phyloP scores from a whole-genome alignment of 2,113 vertebrate species.

The Atherinomorus stipes region DNA sequence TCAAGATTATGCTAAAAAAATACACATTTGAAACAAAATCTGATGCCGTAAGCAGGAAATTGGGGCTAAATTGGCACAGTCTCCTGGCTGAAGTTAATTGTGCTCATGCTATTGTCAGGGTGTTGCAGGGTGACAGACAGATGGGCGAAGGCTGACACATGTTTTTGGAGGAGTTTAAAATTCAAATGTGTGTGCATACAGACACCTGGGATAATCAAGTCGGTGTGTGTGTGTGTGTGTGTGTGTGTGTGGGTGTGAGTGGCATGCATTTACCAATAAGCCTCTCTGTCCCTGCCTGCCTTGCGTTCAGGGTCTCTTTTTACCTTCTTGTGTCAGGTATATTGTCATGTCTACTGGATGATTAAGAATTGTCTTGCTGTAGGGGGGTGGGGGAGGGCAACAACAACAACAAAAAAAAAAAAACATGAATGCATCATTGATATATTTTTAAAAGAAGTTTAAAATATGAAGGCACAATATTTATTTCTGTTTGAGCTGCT shows the following conservation, averaged over 20 bases:
- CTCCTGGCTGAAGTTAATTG: constrained; percentile 74
- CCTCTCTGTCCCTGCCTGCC: constrained; percentile 60
- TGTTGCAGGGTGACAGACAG: constrained; percentile 71
- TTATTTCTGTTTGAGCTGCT: constrained; percentile 66
- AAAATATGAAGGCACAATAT: constrained; percentile 46
- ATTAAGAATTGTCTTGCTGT: constrained; percentile 51
- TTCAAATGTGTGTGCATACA: constrained; percentile 74
- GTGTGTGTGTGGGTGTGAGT: constrained; percentile 50
- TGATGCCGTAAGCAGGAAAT: constrained; percentile 67
- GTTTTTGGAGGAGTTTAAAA: constrained; percentile 76
- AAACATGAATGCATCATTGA: constrained; percentile 34
- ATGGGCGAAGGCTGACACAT: constrained; percentile 69
- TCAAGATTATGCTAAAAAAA: constrained; percentile 76
- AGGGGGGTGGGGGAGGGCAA: too few species aligned
- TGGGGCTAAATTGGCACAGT: constrained; percentile 75
- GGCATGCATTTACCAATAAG: constrained; percentile 69
- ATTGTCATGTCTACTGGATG: constrained; percentile 65
- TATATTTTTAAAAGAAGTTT: constrained; percentile 39
- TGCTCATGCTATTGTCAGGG: constrained; percentile 66
- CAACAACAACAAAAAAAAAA: neutral
- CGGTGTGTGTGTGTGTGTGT: constrained; percentile 39
- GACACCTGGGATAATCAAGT: constrained; percentile 77
- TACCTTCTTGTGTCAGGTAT: constrained; percentile 49
- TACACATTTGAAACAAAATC: constrained; percentile 58
- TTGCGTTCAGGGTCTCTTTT: constrained; percentile 49